Evolutionary conservation across 2,888 invertebrate species (phyloP).

Genomic region (Leptinotarsa rubiginosa): DNA sequence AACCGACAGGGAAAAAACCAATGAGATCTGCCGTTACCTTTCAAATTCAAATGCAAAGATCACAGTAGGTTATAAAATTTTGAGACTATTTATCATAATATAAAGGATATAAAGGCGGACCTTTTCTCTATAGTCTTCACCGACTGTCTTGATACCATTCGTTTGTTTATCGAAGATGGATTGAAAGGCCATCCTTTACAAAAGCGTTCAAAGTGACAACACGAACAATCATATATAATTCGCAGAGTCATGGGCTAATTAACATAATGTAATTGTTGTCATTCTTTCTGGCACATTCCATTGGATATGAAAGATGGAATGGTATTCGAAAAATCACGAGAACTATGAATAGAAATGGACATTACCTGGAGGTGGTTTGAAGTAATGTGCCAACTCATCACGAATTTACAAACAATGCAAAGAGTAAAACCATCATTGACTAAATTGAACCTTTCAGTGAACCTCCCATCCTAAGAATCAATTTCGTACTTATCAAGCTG

Average conservation of each 20-base stretch:
- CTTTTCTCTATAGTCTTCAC: constrained; percentile 3
- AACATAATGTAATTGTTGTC: constrained; percentile 62
- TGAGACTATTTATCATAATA: constrained; percentile 57
- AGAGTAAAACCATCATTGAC: not conserved
- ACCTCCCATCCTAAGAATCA: not conserved
- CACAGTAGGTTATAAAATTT: constrained; percentile 52
- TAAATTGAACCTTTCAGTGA: not conserved
- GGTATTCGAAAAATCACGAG: constrained; percentile 8
- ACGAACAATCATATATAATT: constrained; percentile 42
- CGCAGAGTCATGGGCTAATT: constrained; percentile 60
- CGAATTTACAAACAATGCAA: constrained; percentile 1
- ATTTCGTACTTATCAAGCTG: not conserved
- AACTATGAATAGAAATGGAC: constrained; percentile 17
- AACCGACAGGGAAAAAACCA: constrained; percentile 4
- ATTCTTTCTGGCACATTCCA: constrained; percentile 58
- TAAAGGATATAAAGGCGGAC: constrained; percentile 17
- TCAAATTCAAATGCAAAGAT: constrained; percentile 43
- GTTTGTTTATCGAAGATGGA: constrained; percentile 38
- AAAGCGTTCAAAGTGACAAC: constrained; percentile 31
- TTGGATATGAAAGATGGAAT: constrained; percentile 35
- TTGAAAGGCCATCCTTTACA: constrained; percentile 47
- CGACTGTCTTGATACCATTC: constrained; percentile 24
- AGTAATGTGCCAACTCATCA: constrained; percentile 8
- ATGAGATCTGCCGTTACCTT: constrained; percentile 16
- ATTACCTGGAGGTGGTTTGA: constrained; percentile 7